Evolutionary conservation across 2,888 invertebrate genomes (phyloP), one percentile per base, ranked within the genome.

Genomic region (Brachyptera risi): DNA sequence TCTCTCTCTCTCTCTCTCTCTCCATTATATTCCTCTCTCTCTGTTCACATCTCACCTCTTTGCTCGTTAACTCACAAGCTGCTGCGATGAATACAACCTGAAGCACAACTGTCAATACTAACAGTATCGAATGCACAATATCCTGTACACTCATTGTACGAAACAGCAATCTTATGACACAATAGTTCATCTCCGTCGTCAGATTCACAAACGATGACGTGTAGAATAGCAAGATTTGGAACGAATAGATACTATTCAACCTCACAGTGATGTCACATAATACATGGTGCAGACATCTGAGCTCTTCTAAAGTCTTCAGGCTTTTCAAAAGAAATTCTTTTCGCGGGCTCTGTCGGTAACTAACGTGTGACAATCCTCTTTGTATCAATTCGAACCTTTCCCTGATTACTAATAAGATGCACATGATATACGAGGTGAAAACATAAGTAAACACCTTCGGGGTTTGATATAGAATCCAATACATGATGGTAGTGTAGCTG

Each of bases 171-270:
- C 24, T 21, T 3, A 47, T 21, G 23, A 47, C 24, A 24, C 21
- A n/a, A 24, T 47, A 47, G 47, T 47, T 47, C 19, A 47, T 3
- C 47, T 47, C 47, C 21, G 47, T 47, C 23, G 47, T 47, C 3
- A 47, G 23, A 24, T 47, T 47, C 11, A 24, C 23, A n/a, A 47
- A 47, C 11, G n/a, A 21, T 1, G 47, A 47, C n/a, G 47, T 24
- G 9, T 21, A 21, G 19, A 11, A 47, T 2, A 47, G 9, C 19
- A 47, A 21, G 24, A 47, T 21, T 2, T 21, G 47, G 1, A 15
- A 24, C 24, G 47, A 21, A 24, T 47, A 19, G 13, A 17, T 9
- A 11, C 9, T 24, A 24, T 47, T 47, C 19, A 47, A n/a, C 19
- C 7, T 21, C 3, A 3, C 47, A 3, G 47, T 21, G 3, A 24